Base-by-base conservation (phyloP, 1,140 invertebrate genomes). In the Sitobion miscanthi region DNA sequence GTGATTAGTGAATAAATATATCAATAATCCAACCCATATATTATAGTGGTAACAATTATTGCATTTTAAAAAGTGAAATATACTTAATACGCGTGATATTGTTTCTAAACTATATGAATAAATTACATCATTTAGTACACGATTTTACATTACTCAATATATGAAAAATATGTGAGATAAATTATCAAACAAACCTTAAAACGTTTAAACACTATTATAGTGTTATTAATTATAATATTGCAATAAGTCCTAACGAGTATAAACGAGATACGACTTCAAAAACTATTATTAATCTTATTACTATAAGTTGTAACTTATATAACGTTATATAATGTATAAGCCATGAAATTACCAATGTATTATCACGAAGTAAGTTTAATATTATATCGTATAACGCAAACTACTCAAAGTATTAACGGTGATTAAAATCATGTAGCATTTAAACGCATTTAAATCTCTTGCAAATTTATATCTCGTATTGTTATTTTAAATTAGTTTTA, bases 231-330 rank as follows among this genome's bases (percentile, higher is more conserved):
- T 77, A 77, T 77, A 35, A 77, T 77, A 77, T 77, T n/a, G 9
- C 14, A 69, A 30, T 30, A 62, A 25, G 23, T 69, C 30, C 17
- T 17, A 77, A 77, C 30, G n/a, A 77, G 62, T 77, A n/a, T 17
- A 20, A 77, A 77, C 21, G n/a, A 69, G 14, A 77, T 77, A 77
- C 30, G n/a, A 77, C 62, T 77, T 77, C 5, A 77, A 77, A n/a
- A 77, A 77, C 62, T 77, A 77, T 77, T 77, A 77, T 77, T 77
- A 77, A 77, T n/a, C 62, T n/a, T n/a, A 35, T 77, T 77, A 77
- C 30, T 77, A n/a, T 54, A 54, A 54, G 52, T 54, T 54, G 21
- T 30, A 62, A 62, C 25, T 62, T 62, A 30, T 62, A 30, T 69
- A 69, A 69, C 30, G 14, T n/a, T 69, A 69, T 20, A 77, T 17